These are phyloP conservation scores for Metopia argyrocephala DNA, from an alignment of 2,888 invertebrate genomes.

Conservation along the genomic window DNA sequence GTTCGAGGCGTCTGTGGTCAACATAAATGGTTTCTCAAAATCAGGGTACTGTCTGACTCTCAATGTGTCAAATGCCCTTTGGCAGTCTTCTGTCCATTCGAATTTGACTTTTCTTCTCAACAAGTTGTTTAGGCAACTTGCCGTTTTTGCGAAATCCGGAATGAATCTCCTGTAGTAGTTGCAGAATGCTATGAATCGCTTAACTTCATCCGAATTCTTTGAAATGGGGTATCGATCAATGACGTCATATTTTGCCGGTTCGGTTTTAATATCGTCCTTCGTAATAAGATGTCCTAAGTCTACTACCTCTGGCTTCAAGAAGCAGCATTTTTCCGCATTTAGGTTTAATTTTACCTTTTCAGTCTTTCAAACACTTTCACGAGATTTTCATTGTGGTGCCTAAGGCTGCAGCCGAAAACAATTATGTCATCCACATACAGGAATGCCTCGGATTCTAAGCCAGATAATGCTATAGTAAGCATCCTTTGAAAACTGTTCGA, in stretches of 20 bases:
- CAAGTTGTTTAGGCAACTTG: conserved; percentile 1
- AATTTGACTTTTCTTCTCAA: conserved; percentile 9
- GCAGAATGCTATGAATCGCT: neutral
- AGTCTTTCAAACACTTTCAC: neutral
- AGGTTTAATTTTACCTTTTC: neutral
- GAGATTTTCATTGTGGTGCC: conserved; percentile 1
- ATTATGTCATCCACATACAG: too few species aligned
- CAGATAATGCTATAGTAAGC: neutral
- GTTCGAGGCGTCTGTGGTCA: conserved; percentile 70
- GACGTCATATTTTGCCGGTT: conserved; percentile 10
- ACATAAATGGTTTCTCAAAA: conserved; percentile 60
- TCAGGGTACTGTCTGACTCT: neutral
- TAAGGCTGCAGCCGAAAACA: neutral
- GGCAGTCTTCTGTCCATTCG: neutral
- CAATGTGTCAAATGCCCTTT: conserved; percentile 3
- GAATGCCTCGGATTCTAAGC: too few species aligned
- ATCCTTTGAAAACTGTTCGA: too few species aligned
- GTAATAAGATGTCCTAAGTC: conserved; percentile 15
- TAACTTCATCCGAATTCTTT: neutral
- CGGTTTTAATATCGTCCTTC: conserved; percentile 17
- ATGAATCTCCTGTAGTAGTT: neutral
- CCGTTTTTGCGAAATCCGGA: conserved; percentile 5
- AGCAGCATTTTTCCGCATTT: conserved; percentile 12
- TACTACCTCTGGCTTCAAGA: conserved; percentile 12
- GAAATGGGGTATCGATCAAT: neutral